Base-by-base conservation (phyloP, 2,113 vertebrate genomes). In the Nerophis ophidion region DNA sequence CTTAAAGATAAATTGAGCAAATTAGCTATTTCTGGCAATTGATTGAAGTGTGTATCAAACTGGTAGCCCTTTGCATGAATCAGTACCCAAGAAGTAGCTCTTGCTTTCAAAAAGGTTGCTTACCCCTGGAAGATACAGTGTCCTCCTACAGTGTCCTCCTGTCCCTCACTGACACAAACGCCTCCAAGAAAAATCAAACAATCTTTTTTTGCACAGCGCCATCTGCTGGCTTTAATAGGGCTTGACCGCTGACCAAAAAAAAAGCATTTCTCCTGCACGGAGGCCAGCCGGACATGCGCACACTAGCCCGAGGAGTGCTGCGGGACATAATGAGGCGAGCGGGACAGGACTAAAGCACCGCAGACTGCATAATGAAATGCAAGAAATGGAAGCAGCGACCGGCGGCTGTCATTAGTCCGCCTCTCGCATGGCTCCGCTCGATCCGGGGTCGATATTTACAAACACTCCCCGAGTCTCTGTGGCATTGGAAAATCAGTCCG, bases 381-480 rank as follows among this genome's bases (percentile, higher is more conserved):
- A 61, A 69, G 63, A 68, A 53, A 51, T 51, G 52, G 63, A 63
- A 68, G 68, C 48, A 59, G 71, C 34, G 26, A 59, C 6, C 4
- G 19, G 66, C 68, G 60, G 64, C 79, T 74, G 70, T 56, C 66
- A 65, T 68, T 34, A 35, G 40, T 50, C 58, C 17, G 0, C 61
- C 58, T 65, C 57, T 65, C 68, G 65, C 60, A 68, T 67, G 58
- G 52, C 60, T 63, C 51, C 47, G 58, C 46, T 74, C 81, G 70
- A 81, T 76, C 69, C 53, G 1, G 48, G 48, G 65, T 83, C 72
- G n/a, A 83, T 81, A 75, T 58, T 61, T 34, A 48, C 49, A 74
- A 53, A 70, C 65, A 56, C 36, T 44, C 34, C 16, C 16, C 6
- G 10, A 6, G 36, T 56, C 54, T 56, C 54, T 17, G 38, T 11